phyloP scores from a whole-genome alignment of 2,797 vertebrate species.

The Thamnophis elegans region DNA sequence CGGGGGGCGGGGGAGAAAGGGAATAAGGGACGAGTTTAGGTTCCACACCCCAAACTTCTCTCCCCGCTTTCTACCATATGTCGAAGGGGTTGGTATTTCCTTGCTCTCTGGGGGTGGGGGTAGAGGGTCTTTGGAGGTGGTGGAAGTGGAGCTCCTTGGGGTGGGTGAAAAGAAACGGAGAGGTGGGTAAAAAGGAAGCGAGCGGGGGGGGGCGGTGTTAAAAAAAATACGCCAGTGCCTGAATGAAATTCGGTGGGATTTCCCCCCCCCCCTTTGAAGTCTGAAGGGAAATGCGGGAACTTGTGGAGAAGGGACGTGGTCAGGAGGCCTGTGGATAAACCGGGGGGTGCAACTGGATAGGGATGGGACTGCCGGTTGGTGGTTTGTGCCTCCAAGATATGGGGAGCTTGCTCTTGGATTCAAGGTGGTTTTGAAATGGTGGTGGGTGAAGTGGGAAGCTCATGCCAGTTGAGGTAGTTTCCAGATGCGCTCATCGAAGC shows the following conservation, averaged over 20 bases:
- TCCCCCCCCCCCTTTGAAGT: neutral
- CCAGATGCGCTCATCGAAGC: neutral
- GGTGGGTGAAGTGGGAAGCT: neutral
- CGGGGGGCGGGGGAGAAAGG: neutral
- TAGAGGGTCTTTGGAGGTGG: neutral
- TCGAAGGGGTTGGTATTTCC: too few relatives aligned
- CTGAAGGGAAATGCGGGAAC: neutral
- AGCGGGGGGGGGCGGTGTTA: neutral
- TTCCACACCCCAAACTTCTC: neutral
- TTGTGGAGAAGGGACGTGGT: neutral
- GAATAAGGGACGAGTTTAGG: neutral
- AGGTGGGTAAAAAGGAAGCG: neutral
- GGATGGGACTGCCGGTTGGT: neutral
- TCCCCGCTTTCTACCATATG: neutral
- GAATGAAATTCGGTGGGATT: neutral
- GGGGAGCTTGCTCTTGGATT: neutral
- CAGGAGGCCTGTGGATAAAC: neutral
- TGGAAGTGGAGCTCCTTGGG: neutral
- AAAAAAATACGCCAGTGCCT: neutral
- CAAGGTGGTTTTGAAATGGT: slow-evolving; percentile 18
- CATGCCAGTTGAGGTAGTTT: neutral
- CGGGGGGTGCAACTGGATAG: neutral
- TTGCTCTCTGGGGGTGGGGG: neutral
- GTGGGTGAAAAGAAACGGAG: neutral
- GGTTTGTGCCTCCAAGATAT: neutral